Conservation (phyloP, 1,140 invertebrate species). For the Drosophila ironensis region DNA sequence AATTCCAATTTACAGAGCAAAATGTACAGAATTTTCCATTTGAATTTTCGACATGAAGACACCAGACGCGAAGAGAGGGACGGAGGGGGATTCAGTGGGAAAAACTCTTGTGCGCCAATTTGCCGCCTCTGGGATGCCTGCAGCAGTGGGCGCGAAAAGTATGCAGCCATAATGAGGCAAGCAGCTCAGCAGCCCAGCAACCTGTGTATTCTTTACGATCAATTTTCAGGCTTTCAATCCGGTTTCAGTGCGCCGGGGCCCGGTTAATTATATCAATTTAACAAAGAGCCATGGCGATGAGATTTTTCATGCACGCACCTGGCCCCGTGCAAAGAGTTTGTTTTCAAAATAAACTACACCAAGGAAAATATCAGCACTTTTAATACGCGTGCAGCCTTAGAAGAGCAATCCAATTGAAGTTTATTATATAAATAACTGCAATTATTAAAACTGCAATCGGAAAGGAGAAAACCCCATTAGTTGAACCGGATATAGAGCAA, state of each 20-base stretch:
- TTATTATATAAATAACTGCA: no score
- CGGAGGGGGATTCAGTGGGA: neutral
- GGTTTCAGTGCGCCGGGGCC: constrained; percentile 1
- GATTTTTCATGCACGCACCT: constrained; percentile 12
- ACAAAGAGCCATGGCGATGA: constrained; percentile 15
- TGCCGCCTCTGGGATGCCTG: constrained; percentile 17
- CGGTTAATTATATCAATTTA: constrained; percentile 47
- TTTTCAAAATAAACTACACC: constrained; percentile 3
- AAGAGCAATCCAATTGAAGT: no score
- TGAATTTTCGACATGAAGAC: constrained; percentile 30
- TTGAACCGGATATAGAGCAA: no score
- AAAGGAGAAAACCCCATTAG: no score
- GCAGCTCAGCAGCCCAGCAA: neutral
- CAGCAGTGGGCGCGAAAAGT: constrained; percentile 27
- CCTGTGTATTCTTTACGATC: constrained; percentile 29
- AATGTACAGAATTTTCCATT: constrained; percentile 71
- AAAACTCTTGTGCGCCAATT: constrained; percentile 49
- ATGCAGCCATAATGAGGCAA: constrained; percentile 38
- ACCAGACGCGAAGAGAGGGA: no score
- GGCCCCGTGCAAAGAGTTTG: constrained; percentile 2
- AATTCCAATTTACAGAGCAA: constrained; percentile 43
- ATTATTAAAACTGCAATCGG: no score
- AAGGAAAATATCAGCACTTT: neutral
- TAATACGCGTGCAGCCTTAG: neutral
- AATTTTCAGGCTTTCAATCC: constrained; percentile 34